Evolutionary conservation across 2,113 vertebrate genomes (phyloP).

Genomic region (Callipepla squamata): DNA sequence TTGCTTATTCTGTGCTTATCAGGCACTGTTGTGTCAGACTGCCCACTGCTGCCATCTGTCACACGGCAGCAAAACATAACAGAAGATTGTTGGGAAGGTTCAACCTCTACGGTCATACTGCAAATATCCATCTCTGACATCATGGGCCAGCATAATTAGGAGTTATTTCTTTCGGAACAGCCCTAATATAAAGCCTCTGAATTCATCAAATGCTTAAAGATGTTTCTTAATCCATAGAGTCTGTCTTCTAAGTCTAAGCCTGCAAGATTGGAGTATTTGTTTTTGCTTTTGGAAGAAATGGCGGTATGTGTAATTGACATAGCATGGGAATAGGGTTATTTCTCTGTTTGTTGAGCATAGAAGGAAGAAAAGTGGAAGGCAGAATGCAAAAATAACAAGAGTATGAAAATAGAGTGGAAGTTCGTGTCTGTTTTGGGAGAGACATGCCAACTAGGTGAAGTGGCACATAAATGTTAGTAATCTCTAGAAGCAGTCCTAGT

Average conservation of each 20-base stretch:
- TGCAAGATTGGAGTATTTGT: neutral
- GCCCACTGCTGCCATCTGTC: too few relatives aligned
- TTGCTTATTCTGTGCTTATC: too few relatives aligned
- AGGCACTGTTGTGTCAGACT: too few relatives aligned
- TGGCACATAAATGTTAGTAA: fast-evolving
- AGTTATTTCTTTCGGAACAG: too few relatives aligned
- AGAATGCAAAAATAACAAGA: neutral
- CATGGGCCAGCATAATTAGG: too few relatives aligned
- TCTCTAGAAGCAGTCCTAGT: neutral
- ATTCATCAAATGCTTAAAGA: neutral
- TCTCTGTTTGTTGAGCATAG: neutral
- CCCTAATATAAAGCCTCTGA: neutral
- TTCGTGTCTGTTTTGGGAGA: neutral
- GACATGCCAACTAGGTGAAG: neutral
- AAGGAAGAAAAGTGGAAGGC: neutral
- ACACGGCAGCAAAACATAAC: too few relatives aligned
- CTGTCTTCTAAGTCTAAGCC: neutral
- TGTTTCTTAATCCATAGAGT: neutral
- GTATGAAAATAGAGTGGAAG: neutral
- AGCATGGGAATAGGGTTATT: neutral
- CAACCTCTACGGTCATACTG: too few relatives aligned
- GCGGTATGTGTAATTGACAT: neutral
- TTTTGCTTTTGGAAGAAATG: neutral
- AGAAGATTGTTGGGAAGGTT: too few relatives aligned
- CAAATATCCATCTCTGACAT: too few relatives aligned